Percentiles rank a stretch among this genome's conserved stretches.
These are phyloP conservation scores for Akabosia matsudoensis DNA, from an alignment of 1,140 invertebrate species.

Conservation along the genomic window DNA sequence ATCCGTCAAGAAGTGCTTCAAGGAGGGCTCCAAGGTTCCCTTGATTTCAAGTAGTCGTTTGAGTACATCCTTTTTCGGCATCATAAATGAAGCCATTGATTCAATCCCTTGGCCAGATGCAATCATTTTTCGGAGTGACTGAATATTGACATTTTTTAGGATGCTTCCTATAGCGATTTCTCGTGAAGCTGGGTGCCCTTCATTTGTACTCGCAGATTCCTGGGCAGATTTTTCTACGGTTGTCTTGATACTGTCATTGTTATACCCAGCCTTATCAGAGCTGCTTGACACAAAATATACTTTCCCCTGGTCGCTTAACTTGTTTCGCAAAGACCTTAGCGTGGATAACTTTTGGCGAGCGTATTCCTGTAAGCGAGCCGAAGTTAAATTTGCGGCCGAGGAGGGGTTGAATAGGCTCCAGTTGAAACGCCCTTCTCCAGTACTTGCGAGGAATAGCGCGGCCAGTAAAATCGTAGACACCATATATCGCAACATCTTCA, in stretches of 20 bases:
- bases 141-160: not conserved
- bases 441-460: not conserved
- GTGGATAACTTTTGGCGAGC: not conserved
- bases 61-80: constrained; percentile 14
- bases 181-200: not conserved
- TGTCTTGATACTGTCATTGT: not conserved
- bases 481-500: not conserved
- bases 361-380: not conserved
- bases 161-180: not conserved
- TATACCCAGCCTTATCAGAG: not conserved
- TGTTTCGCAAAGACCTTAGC: not conserved
- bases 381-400: not conserved
- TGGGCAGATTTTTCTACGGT: not conserved
- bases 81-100: not conserved
- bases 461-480: not conserved
- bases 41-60: constrained; percentile 32
- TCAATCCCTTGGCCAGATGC: not conserved
- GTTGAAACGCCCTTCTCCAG: not conserved
- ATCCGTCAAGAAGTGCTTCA: constrained; percentile 26
- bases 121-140: not conserved
- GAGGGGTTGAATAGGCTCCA: not conserved
- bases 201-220: not conserved
- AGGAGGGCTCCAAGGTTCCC: constrained; percentile 30
- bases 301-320: not conserved
- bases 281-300: not conserved